These are phyloP conservation scores for Prionchulus punctatus DNA, from an alignment of 2,888 invertebrate species.

Conservation along the genomic window DNA sequence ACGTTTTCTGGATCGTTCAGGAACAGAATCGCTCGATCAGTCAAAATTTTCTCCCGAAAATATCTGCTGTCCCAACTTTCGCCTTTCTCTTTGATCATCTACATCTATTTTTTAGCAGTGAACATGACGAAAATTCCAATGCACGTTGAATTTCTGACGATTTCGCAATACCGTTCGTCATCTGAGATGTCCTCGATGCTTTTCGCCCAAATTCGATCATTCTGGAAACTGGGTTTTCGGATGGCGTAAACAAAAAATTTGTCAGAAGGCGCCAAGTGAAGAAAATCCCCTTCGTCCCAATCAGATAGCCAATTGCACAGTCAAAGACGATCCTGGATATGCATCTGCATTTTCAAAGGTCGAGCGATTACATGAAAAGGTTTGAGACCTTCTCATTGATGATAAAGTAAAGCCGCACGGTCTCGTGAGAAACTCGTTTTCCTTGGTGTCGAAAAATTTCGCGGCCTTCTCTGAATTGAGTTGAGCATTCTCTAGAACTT, in stretches of 20 bases:
- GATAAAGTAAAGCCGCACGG: not conserved
- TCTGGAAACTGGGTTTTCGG: not conserved
- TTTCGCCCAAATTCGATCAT: conserved; percentile 4
- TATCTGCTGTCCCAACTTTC: not conserved
- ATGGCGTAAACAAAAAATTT: not conserved
- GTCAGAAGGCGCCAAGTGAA: not conserved
- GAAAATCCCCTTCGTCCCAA: not conserved
- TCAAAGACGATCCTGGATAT: not conserved
- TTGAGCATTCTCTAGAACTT: too few species aligned
- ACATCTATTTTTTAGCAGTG: not conserved
- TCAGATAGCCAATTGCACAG: not conserved
- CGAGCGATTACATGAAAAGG: not conserved
- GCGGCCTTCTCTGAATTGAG: not conserved
- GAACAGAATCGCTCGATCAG: not conserved
- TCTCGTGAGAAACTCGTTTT: not conserved
- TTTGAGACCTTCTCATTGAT: not conserved
- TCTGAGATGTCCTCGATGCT: not conserved
- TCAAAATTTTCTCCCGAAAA: conserved; percentile 1
- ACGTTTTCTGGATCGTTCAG: not conserved
- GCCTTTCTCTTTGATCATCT: not conserved
- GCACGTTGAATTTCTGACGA: not conserved
- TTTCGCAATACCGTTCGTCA: not conserved
- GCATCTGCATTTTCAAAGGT: not conserved
- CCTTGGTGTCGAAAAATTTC: not conserved
- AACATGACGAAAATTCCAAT: conserved; percentile 3